These are phyloP conservation scores for Petromus typicus DNA, from an alignment of 2,113 vertebrate genomes.

Conservation along the genomic window DNA sequence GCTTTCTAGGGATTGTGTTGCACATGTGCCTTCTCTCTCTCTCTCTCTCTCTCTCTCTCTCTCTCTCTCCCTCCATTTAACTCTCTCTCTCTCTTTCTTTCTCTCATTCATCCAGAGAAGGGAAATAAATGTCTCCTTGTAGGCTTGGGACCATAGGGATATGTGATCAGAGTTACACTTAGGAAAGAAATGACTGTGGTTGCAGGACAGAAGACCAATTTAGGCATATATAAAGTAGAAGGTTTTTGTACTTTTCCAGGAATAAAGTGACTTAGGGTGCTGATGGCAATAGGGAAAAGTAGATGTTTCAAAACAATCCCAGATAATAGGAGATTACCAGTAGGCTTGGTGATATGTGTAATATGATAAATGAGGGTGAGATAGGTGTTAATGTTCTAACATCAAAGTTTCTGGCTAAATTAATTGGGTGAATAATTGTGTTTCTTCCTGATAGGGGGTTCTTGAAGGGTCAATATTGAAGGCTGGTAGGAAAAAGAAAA, in stretches of 20 bases:
- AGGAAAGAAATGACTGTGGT: background rate
- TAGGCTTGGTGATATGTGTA: background rate
- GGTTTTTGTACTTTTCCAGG: background rate
- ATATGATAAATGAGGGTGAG: background rate
- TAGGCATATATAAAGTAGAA: background rate
- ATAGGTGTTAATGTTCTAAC: background rate
- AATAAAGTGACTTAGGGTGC: background rate
- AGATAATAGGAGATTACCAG: background rate
- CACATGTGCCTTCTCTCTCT: too few relatives aligned
- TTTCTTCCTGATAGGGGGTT: background rate
- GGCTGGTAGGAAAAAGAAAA: background rate
- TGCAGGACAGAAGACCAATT: background rate
- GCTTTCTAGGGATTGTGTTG: background rate
- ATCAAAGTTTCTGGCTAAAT: background rate
- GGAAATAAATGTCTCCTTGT: background rate
- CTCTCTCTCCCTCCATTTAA: background rate
- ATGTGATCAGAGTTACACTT: background rate
- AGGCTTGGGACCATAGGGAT: fast-evolving
- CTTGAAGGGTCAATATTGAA: background rate
- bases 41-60: background rate
- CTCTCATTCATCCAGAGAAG: background rate
- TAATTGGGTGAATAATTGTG: background rate
- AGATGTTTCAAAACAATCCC: background rate
- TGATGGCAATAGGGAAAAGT: background rate
- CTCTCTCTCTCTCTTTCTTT: background rate